These are phyloP conservation scores for Myodes glareolus DNA, from an alignment of 2,113 vertebrate genomes.

Conservation along the genomic window DNA sequence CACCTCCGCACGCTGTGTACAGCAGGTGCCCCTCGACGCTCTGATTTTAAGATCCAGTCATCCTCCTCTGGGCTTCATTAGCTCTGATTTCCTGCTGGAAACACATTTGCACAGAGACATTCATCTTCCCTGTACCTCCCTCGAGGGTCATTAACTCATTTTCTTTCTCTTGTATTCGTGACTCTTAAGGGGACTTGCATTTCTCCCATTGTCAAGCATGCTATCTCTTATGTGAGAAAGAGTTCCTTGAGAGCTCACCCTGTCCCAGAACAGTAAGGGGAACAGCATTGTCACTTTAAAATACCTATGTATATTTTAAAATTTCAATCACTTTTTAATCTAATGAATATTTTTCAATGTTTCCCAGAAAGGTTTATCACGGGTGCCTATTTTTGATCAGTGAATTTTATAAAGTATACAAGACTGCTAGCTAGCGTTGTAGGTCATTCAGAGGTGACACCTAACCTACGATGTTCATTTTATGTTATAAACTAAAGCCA, in stretches of 20 bases:
- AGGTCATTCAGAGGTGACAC: neutral
- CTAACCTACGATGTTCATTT: neutral
- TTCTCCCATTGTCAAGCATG: neutral
- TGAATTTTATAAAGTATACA: neutral
- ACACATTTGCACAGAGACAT: neutral
- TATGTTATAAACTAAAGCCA: neutral
- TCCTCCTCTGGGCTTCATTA: neutral
- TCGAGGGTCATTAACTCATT: neutral
- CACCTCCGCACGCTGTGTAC: fast-evolving
- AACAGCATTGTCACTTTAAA: neutral
- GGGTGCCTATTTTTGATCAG: conserved; percentile 39
- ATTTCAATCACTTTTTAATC: neutral
- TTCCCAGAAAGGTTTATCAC: neutral
- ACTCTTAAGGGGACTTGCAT: neutral
- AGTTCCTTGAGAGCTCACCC: neutral
- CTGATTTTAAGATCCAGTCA: neutral
- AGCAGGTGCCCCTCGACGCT: neutral
- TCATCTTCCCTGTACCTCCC: neutral
- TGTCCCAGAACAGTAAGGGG: neutral
- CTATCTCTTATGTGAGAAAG: neutral
- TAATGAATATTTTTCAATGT: neutral
- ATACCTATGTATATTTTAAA: neutral
- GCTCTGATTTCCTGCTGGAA: neutral
- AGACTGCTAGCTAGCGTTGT: neutral
- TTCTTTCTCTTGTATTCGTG: neutral